These are phyloP conservation scores for Brachionus paranguensis DNA, from an alignment of 1,140 invertebrate genomes.

Conservation along the genomic window DNA sequence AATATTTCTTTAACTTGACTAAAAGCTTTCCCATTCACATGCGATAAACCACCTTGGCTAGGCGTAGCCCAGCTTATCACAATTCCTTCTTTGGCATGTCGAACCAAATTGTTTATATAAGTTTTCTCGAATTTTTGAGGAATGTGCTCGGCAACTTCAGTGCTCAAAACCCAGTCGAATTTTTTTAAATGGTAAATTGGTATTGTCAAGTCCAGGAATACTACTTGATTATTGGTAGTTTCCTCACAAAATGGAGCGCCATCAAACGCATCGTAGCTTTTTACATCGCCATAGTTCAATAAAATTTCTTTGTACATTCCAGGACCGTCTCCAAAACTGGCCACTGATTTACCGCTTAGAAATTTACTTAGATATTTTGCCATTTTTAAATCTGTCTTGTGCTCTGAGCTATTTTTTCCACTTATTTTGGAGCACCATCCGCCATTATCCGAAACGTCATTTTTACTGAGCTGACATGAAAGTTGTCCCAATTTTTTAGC, in stretches of 20 bases:
- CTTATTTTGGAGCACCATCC: neutral
- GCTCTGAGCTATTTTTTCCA: neutral
- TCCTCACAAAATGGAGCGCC: slow-evolving; percentile 4
- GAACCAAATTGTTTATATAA: neutral
- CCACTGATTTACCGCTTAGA: neutral
- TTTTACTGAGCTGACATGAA: neutral
- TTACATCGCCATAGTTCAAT: neutral
- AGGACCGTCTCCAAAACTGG: slow-evolving; percentile 26
- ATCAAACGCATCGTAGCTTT: slow-evolving; percentile 22
- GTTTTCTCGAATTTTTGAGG: neutral
- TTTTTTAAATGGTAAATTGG: slow-evolving; percentile 1
- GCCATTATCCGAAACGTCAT: neutral
- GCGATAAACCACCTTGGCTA: neutral
- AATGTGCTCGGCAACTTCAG: slow-evolving; percentile 29
- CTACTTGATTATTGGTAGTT: neutral
- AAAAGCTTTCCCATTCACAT: neutral
- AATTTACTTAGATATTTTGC: neutral
- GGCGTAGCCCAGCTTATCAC: neutral
- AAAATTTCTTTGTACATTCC: neutral
- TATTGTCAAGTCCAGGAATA: neutral
- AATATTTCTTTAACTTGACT: neutral
- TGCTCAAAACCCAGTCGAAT: slow-evolving; percentile 10
- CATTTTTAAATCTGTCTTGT: neutral
- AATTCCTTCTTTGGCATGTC: neutral
- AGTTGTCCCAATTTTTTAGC: neutral